Evolutionary conservation across 2,888 invertebrate genomes (phyloP), one percentile per base, ranked within the genome.

Genomic region (Anthophora plumipes): DNA sequence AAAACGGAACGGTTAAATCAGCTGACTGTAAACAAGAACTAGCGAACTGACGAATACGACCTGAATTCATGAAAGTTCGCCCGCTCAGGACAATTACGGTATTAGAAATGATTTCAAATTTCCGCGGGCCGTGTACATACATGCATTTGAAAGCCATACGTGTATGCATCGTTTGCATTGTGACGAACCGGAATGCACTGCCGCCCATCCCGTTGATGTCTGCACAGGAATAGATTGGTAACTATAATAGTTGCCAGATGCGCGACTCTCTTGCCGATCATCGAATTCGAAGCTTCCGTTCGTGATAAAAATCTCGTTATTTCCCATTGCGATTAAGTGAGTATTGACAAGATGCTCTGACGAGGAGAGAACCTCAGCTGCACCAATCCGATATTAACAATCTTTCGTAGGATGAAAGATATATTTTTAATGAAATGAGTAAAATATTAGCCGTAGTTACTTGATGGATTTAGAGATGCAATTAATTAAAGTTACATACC

Each of bases 171-270:
- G 80, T 66, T 64, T 69, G 60, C 69, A 57, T 71, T 70, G 68
- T 68, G 82, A 73, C 54, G 80, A 60, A 61, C 39, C 39, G 77
- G 80, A 74, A 82, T 69, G 83, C 78, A 75, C 48, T 25, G 46
- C 22, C 54, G 72, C 74, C 78, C 67, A 71, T 75, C 63, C 61
- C 66, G 85, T 81, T 79, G 83, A 85, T 74, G 80, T 54, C 60
- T 67, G 75, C 57, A 82, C 85, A 84, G 87, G 85, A 87, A 87
- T 87, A 87, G 87, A 87, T 85, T 81, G 74, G 80, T 78, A 85
- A 87, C 87, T 87, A n/a, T n/a, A n/a, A n/a, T n/a, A 82, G 84
- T 77, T 87, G 84, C 87, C 87, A 87, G 87, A 85, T 87, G 85
- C 80, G 84, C 77, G 70, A 67, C 55, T 61, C 22, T 43, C 57